Percentiles rank a stretch among this genome's conserved stretches.
Evolutionary conservation across 2,113 vertebrate species (phyloP).

Genomic region (Nymphicus hollandicus): DNA sequence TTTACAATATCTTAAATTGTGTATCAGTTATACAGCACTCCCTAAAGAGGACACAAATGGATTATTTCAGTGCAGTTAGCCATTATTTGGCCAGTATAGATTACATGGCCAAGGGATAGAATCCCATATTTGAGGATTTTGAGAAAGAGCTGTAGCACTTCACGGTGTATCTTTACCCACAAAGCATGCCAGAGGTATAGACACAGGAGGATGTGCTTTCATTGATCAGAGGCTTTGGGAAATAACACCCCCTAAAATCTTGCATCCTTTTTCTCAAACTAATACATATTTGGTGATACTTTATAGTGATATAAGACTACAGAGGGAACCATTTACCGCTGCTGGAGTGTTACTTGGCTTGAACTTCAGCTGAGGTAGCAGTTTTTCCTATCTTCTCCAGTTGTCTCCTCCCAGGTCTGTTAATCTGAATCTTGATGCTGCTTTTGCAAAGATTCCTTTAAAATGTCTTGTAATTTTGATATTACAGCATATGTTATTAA

Average conservation of each 20-base stretch:
- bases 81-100: background rate
- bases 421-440: background rate
- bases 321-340: background rate
- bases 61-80: background rate
- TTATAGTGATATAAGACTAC: background rate
- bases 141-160: background rate
- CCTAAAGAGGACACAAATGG: background rate
- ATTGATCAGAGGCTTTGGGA: background rate
- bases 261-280: background rate
- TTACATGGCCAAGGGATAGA: background rate
- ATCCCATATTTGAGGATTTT: accelerated
- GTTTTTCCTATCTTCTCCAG: background rate
- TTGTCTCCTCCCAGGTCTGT: background rate
- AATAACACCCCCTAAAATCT: background rate
- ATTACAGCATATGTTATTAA: background rate
- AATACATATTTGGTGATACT: background rate
- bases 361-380: background rate
- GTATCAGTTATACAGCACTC: background rate
- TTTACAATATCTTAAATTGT: background rate
- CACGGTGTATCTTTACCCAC: background rate
- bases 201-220: background rate
- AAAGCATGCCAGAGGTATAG: background rate
- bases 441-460: background rate
- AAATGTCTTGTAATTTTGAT: background rate
- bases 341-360: background rate